A percentile compares a stretch with the other conserved stretches of the same genome.
Evolutionary conservation across 2,888 invertebrate species (phyloP).

Genomic region (Andrena minutula): DNA sequence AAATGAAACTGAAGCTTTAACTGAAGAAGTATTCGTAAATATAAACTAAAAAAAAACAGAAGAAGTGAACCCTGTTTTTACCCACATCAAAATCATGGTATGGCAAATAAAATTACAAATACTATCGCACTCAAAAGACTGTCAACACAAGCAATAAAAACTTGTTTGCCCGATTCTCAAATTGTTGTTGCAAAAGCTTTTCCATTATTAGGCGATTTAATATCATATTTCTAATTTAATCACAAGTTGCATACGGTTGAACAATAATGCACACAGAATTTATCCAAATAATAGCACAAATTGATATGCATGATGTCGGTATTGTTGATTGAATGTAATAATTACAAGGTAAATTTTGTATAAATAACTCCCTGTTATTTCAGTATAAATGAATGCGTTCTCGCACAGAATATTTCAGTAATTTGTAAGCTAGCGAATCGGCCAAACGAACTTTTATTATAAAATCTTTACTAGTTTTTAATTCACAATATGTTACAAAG

Average conservation of each 20-base stretch:
- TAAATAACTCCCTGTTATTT: too few species aligned
- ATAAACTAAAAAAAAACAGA: neutral
- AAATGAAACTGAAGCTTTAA: slow-evolving; percentile 19
- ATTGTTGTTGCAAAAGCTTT: neutral
- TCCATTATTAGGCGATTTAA: neutral
- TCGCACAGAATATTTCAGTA: neutral
- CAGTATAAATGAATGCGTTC: too few species aligned
- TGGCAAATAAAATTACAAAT: slow-evolving; percentile 2
- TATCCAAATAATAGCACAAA: too few species aligned
- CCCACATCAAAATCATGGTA: neutral
- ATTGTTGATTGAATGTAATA: neutral
- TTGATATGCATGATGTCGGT: neutral
- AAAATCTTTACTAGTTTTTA: slow-evolving; percentile 10
- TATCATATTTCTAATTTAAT: neutral
- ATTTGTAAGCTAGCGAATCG: neutral
- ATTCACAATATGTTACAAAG: neutral
- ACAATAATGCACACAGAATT: neutral
- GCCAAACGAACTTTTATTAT: slow-evolving; percentile 25
- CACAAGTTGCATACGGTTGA: too few species aligned
- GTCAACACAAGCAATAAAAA: slow-evolving; percentile 13
- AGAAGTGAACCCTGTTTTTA: neutral
- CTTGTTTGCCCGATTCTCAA: slow-evolving; percentile 33
- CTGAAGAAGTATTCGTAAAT: slow-evolving; percentile 11
- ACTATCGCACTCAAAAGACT: neutral
- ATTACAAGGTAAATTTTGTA: neutral